These are phyloP conservation scores for Limenitis camilla DNA, from an alignment of 2,888 invertebrate species.

Conservation along the genomic window DNA sequence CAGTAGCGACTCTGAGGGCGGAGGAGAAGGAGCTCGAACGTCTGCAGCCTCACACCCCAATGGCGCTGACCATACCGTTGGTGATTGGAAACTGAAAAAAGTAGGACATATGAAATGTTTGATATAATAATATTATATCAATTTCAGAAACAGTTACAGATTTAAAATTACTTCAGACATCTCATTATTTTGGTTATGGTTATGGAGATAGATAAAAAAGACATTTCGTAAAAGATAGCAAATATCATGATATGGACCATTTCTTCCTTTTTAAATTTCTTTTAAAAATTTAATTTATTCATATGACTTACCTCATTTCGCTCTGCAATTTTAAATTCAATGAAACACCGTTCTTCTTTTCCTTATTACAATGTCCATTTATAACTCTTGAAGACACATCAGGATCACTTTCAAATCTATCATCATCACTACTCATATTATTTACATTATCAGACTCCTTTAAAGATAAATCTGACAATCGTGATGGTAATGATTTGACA, in stretches of 20 bases:
- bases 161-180: neutral
- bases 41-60: conserved; percentile 52
- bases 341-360: conserved; percentile 60
- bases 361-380: conserved; percentile 33
- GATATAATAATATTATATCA: too few species aligned
- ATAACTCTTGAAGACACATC: conserved; percentile 49
- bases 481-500: conserved; percentile 41
- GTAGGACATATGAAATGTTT: too few species aligned
- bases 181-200: neutral
- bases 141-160: neutral
- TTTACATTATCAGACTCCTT: conserved; percentile 49
- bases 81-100: conserved; percentile 58
- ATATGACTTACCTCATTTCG: conserved; percentile 58
- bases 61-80: conserved; percentile 58
- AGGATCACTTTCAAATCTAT: conserved; percentile 53
- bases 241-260: neutral
- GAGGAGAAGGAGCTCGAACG: conserved; percentile 34
- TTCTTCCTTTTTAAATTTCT: neutral
- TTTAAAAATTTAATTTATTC: neutral
- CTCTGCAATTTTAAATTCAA: conserved; percentile 61
- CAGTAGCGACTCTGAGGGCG: conserved; percentile 53
- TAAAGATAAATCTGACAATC: conserved; percentile 55
- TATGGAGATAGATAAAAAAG: too few species aligned
- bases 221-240: too few species aligned
- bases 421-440: conserved; percentile 55